Base-by-base conservation (phyloP, 1,140 invertebrate genomes). In the Periplaneta americana region DNA sequence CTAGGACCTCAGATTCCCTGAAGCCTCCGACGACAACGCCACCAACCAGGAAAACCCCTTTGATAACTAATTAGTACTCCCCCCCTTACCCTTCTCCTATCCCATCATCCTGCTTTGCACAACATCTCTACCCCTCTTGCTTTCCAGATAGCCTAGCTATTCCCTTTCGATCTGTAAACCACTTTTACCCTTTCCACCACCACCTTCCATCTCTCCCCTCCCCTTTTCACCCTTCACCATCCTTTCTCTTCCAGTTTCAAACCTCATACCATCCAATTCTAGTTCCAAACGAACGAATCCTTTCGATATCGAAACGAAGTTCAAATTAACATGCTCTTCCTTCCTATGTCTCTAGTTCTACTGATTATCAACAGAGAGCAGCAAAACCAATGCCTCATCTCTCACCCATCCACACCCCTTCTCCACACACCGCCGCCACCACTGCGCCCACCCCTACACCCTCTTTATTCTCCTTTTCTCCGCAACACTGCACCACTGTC, bases 11-110 rank as follows among this genome's bases (percentile, higher is more conserved):
- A 66, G 48, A 66, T 66, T 66, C 48, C 76, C 33, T 35, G 34
- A 36, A 36, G 34, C 76, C 76, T 28, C 76, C 37, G n/a, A 34
- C 34, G n/a, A 28, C 76, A 34, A 28, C 76, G n/a, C 34, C 76
- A 36, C 76, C 36, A 34, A 36, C 76, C 76, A 36, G 76, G 76
- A 78, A 78, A 78, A 78, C 76, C 76, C 76, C 76, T 78, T 78
- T 78, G 76, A 78, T 78, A 78, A 78, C 76, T 78, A 78, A 78
- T 78, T 78, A 78, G 76, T 36, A 28, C 76, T 66, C 48, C 48
- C 48, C 48, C 48, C 48, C 39, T 48, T 48, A 48, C 39, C 39
- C 39, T 48, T 18, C 17, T 22, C 39, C 39, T 66, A 4, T 2
- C 48, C 48, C 22, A 66, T 66, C 48, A 13, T 66, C 22, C 22